Conservation (phyloP, 1,140 invertebrate genomes). For the Thaumatotibia leucotreta region DNA sequence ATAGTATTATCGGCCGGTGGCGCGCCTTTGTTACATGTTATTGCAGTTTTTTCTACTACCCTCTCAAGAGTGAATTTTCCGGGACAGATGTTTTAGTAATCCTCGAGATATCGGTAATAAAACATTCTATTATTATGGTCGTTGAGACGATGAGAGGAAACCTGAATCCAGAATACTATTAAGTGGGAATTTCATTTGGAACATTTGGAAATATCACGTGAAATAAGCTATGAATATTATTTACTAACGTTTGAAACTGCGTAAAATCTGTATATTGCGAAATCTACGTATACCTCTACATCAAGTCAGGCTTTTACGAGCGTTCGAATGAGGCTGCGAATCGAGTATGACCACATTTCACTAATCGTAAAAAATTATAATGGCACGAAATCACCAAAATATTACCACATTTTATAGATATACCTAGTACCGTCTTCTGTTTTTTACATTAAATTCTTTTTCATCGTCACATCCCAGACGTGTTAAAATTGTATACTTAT, state of each 20-base stretch:
- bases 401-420: no score
- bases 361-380: no score
- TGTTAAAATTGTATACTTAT: no score
- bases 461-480: no score
- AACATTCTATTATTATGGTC: slow-evolving; percentile 49
- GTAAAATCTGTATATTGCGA: no score
- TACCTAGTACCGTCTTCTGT: no score
- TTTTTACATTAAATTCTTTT: no score
- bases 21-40: slow-evolving; percentile 71
- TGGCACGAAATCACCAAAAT: no score
- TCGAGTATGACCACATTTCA: no score
- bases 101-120: slow-evolving; percentile 48
- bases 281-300: no score
- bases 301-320: no score
- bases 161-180: neutral
- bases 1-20: slow-evolving; percentile 70
- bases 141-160: slow-evolving; percentile 3
- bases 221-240: neutral
- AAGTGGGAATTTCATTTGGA: neutral
- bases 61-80: slow-evolving; percentile 70
- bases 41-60: slow-evolving; percentile 70
- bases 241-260: neutral
- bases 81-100: slow-evolving; percentile 73
- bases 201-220: neutral
- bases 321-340: no score